These are phyloP conservation scores for Idaea straminata DNA, from an alignment of 2,888 invertebrate species.

Conservation along the genomic window DNA sequence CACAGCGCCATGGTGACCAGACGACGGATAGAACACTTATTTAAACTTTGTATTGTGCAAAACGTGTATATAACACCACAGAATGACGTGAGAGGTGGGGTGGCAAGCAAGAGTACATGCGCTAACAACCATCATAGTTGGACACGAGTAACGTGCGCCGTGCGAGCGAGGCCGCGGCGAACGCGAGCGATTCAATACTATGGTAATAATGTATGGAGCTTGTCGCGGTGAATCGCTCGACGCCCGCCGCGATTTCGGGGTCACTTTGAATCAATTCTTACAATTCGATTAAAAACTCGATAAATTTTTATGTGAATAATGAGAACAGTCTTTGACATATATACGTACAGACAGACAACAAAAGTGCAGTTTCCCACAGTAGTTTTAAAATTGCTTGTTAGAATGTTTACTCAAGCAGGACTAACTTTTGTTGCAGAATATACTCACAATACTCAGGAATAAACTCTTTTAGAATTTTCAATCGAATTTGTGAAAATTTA, in stretches of 20 bases:
- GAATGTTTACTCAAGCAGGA: no score
- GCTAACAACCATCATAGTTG: constrained; percentile 67
- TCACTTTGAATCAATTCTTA: neutral
- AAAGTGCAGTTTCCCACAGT: no score
- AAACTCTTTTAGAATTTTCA: neutral
- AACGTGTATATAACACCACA: constrained; percentile 27
- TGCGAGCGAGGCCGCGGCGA: neutral
- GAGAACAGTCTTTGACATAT: no score
- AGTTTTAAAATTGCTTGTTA: no score
- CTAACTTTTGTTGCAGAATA: no score
- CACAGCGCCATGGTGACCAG: no score
- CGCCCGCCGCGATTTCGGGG: neutral
- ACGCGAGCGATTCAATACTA: neutral
- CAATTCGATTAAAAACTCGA: neutral
- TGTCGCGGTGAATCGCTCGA: neutral
- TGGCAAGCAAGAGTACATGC: constrained; percentile 73
- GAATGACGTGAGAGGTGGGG: constrained; percentile 34
- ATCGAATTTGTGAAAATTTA: neutral
- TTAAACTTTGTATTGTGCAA: neutral
- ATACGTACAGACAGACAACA: no score
- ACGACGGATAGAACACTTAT: no score
- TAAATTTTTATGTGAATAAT: neutral
- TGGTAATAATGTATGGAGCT: neutral
- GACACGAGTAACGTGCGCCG: neutral
- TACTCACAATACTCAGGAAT: no score